phyloP scores from a whole-genome alignment of 1,140 invertebrate genomes.

The Archegozetes longisetosus region DNA sequence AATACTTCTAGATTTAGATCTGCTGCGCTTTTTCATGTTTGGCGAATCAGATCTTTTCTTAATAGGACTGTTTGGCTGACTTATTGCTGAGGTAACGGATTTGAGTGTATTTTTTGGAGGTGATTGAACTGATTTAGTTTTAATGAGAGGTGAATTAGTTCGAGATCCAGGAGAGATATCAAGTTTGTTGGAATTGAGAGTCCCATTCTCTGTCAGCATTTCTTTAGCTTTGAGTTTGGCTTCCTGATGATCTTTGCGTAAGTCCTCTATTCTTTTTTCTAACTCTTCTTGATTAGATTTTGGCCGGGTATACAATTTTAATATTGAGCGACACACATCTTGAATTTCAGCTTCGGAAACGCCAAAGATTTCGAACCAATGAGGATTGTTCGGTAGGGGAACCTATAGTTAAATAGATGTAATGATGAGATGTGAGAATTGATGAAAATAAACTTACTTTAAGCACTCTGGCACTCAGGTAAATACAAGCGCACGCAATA shows the following conservation, averaged over 20 bases:
- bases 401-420: slow-evolving; percentile 30
- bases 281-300: slow-evolving; percentile 58
- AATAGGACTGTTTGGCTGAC: neutral
- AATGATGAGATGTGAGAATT: slow-evolving; percentile 9
- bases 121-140: neutral
- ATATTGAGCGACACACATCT: slow-evolving; percentile 64
- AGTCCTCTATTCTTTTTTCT: slow-evolving; percentile 54
- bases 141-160: neutral
- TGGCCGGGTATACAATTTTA: slow-evolving; percentile 61
- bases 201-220: neutral
- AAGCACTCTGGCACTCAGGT: slow-evolving; percentile 72
- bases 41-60: neutral
- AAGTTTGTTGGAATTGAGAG: neutral
- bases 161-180: neutral
- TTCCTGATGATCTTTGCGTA: slow-evolving; percentile 55
- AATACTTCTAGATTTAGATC: neutral
- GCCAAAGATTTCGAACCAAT: slow-evolving; percentile 75
- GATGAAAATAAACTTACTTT: slow-evolving; percentile 31
- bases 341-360: slow-evolving; percentile 64
- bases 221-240: slow-evolving; percentile 45
- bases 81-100: neutral
- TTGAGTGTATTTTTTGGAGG: neutral
- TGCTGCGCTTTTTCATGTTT: neutral
- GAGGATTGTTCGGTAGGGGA: slow-evolving; percentile 63
- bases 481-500: slow-evolving; percentile 96